phyloP scores from a whole-genome alignment of 2,888 invertebrate genomes.

The Amiota communis region DNA sequence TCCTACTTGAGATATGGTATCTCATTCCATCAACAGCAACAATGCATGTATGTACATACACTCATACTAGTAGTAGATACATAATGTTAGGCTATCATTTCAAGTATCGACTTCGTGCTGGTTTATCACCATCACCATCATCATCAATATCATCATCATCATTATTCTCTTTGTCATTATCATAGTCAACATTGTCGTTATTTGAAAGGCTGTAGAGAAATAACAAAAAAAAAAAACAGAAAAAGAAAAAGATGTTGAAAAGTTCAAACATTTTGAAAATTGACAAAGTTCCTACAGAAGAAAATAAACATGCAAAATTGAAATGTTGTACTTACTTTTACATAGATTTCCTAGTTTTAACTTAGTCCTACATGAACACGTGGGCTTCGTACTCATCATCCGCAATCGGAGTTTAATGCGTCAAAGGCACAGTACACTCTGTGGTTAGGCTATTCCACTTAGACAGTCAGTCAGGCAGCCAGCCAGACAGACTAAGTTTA shows the following conservation, averaged over 20 bases:
- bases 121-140: too few species aligned
- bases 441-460: too few species aligned
- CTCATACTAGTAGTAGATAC: too few species aligned
- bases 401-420: slow-evolving; percentile 32
- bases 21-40: neutral
- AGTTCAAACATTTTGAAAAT: slow-evolving; percentile 39
- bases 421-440: slow-evolving; percentile 38
- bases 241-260: slow-evolving; percentile 15
- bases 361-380: neutral
- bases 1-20: neutral
- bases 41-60: neutral
- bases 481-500: too few species aligned
- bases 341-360: neutral
- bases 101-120: slow-evolving; percentile 10
- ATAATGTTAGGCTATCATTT: slow-evolving; percentile 12
- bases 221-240: neutral
- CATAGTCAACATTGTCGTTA: neutral
- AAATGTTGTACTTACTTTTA: neutral
- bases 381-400: neutral
- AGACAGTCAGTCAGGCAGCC: too few species aligned
- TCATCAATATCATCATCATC: too few species aligned
- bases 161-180: too few species aligned
- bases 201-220: neutral
- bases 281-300: slow-evolving; percentile 42
- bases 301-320: slow-evolving; percentile 33